phyloP scores from a whole-genome alignment of 2,888 invertebrate genomes.

The Mythimna ferrago region DNA sequence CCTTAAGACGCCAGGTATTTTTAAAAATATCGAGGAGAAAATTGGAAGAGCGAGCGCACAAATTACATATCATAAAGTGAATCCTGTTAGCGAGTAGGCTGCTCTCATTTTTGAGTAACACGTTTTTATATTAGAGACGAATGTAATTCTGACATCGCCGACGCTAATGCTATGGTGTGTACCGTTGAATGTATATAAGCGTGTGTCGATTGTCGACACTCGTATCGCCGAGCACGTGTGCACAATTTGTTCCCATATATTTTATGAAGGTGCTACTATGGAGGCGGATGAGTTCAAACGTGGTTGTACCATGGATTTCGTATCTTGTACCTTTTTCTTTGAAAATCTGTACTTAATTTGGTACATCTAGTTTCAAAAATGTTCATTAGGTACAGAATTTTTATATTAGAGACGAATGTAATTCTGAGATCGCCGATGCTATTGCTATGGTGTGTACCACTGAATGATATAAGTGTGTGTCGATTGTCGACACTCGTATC shows the following conservation, averaged over 20 bases:
- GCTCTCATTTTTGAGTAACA: constrained; percentile 38
- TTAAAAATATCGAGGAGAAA: constrained; percentile 33
- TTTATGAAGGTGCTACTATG: constrained; percentile 47
- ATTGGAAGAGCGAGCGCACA: constrained; percentile 51
- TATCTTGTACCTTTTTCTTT: not conserved
- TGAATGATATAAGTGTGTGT: constrained; percentile 49
- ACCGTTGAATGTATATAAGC: constrained; percentile 46
- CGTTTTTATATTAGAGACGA: constrained; percentile 55
- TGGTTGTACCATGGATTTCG: not conserved
- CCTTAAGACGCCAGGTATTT: constrained; percentile 30
- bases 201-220: constrained; percentile 41
- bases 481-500: constrained; percentile 43
- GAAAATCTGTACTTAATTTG: not conserved
- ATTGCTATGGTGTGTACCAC: constrained; percentile 40
- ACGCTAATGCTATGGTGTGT: constrained; percentile 49
- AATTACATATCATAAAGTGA: constrained; percentile 61
- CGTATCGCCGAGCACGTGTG: constrained; percentile 47
- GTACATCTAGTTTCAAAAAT: too few species aligned
- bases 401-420: constrained; percentile 50
- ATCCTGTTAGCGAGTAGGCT: constrained; percentile 52
- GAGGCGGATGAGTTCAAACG: constrained; percentile 5
- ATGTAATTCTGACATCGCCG: constrained; percentile 49
- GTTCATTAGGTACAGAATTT: constrained; percentile 18
- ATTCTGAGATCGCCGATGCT: constrained; percentile 52
- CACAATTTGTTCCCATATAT: constrained; percentile 49